Conservation (phyloP, 2,888 invertebrate genomes). For the Cheilosia impressa region DNA sequence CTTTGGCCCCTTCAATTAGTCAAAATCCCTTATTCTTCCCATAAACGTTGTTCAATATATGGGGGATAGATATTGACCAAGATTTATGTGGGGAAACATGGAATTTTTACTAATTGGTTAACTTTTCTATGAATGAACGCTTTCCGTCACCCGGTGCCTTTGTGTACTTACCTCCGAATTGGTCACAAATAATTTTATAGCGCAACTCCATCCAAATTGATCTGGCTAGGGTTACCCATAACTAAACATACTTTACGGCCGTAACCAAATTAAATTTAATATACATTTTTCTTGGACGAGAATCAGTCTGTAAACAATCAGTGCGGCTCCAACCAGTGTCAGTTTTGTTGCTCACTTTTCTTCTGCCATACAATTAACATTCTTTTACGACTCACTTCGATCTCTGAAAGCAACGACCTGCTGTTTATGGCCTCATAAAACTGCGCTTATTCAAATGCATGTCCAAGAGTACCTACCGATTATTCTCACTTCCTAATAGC, state of each 20-base stretch:
- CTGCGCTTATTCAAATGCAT: constrained; percentile 24
- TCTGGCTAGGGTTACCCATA: neutral
- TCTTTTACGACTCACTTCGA: constrained; percentile 9
- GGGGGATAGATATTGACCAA: no score
- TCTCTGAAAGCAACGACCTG: neutral
- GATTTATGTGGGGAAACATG: no score
- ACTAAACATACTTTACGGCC: neutral
- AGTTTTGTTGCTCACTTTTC: neutral
- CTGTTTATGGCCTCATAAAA: constrained; percentile 13
- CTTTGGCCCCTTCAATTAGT: no score
- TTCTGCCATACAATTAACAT: constrained; percentile 5
- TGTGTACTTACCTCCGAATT: neutral
- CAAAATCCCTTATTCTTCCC: no score
- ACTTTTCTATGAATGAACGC: no score
- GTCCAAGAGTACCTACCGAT: constrained; percentile 7
- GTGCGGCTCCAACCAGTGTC: neutral
- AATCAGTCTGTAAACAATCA: neutral
- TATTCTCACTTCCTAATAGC: constrained; percentile 36
- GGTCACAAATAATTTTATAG: constrained; percentile 1
- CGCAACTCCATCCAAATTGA: neutral
- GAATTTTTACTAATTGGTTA: no score
- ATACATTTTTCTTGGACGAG: neutral
- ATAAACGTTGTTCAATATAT: no score
- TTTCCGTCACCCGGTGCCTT: neutral
- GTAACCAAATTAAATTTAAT: neutral